These are phyloP conservation scores for Rhabdophis nuchalis DNA, from an alignment of 2,797 vertebrate species.

Conservation along the genomic window DNA sequence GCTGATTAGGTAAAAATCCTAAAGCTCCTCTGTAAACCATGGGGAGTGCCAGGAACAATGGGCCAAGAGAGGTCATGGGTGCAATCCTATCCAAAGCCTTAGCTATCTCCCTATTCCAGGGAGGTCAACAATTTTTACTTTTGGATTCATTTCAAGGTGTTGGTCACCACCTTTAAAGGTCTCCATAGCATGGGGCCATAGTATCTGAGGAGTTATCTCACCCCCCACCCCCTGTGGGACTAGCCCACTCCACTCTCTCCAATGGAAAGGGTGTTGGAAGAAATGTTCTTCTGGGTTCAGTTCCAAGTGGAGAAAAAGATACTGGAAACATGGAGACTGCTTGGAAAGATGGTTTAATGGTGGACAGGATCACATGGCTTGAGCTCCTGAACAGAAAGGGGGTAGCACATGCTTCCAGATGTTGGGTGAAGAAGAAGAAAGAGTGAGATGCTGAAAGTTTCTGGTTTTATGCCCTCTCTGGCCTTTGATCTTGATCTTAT, in stretches of 20 bases:
- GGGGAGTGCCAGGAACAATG: background rate
- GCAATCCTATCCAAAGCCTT: background rate
- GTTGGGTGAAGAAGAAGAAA: too few species aligned
- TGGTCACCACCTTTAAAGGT: background rate
- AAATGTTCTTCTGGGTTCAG: too few species aligned
- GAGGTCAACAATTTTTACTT: background rate
- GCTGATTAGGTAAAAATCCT: background rate
- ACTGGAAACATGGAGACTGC: too few species aligned
- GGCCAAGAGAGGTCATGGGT: background rate
- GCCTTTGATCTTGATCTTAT: too few species aligned
- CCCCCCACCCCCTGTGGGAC: background rate
- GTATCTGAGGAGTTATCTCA: background rate
- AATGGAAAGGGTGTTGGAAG: background rate
- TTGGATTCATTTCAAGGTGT: background rate
- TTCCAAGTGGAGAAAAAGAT: too few species aligned
- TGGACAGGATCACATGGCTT: too few species aligned
- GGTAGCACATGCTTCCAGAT: too few species aligned
- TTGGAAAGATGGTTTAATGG: too few species aligned
- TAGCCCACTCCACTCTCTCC: background rate
- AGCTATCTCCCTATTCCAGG: background rate
- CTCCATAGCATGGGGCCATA: background rate
- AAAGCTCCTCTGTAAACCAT: background rate
- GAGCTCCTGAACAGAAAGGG: too few species aligned
- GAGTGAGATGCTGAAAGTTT: too few species aligned
- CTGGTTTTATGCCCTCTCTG: too few species aligned